Percentiles rank a stretch among this genome's conserved stretches.
phyloP scores from a whole-genome alignment of 2,888 invertebrate species.

The Harpalus rufipes region DNA sequence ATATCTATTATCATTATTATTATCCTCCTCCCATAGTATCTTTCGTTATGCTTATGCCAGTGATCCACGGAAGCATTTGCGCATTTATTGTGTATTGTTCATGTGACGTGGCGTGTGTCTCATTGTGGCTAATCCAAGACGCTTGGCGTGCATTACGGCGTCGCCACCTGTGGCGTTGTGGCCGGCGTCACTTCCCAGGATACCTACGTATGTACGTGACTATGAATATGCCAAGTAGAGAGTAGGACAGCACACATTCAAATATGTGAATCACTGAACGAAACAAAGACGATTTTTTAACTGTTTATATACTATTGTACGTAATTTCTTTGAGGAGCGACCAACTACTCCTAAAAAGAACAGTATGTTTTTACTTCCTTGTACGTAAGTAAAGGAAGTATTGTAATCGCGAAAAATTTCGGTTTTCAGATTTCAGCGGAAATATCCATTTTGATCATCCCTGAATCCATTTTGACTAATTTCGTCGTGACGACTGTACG shows the following conservation, averaged over 20 bases:
- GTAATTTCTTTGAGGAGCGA: too few relatives aligned
- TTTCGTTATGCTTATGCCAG: not conserved
- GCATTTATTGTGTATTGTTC: not conserved
- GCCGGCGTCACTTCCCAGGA: not conserved
- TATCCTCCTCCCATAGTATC: not conserved
- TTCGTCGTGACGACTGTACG: too few relatives aligned
- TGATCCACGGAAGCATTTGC: not conserved
- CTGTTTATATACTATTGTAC: too few relatives aligned
- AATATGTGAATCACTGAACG: not conserved
- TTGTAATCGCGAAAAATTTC: too few relatives aligned
- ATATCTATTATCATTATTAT: too few relatives aligned
- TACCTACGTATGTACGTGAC: constrained; percentile 36
- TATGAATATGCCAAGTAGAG: constrained; percentile 35
- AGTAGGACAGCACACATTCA: not conserved
- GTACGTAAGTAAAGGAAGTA: too few relatives aligned
- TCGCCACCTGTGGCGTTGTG: constrained; percentile 57
- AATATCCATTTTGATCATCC: too few relatives aligned
- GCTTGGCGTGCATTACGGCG: constrained; percentile 17
- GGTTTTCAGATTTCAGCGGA: too few relatives aligned
- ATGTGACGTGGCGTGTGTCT: not conserved
- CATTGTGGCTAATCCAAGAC: constrained; percentile 17
- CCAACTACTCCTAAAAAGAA: too few relatives aligned
- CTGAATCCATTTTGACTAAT: too few relatives aligned
- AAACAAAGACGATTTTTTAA: too few relatives aligned
- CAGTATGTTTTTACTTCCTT: too few relatives aligned